Evolutionary conservation across 1,140 invertebrate species (phyloP).

Genomic region (Portunus trituberculatus): DNA sequence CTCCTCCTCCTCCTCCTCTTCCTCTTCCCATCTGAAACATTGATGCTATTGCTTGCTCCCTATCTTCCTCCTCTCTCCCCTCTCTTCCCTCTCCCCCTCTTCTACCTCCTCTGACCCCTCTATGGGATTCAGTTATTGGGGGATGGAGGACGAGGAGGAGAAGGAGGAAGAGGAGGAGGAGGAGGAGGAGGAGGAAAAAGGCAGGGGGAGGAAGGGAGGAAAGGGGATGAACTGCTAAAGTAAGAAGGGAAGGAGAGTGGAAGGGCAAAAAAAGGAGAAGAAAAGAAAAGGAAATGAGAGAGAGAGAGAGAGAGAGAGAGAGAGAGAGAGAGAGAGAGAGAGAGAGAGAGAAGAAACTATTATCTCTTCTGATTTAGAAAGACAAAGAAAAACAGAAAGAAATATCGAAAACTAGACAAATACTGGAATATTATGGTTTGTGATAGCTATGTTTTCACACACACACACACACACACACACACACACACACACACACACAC

Average conservation of each 20-base stretch:
- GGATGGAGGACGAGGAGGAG: neutral
- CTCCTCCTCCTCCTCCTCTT: neutral
- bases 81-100: neutral
- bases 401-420: neutral
- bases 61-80: neutral
- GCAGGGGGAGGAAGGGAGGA: neutral
- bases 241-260: neutral
- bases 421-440: no score
- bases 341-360: neutral
- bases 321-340: neutral
- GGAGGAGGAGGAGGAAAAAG: neutral
- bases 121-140: neutral
- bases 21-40: conserved; percentile 5
- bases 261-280: neutral
- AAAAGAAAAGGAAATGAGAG: neutral
- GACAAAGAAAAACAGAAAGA: neutral
- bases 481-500: neutral
- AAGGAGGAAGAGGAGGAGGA: neutral
- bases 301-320: neutral
- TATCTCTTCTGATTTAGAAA: no score
- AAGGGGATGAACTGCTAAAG: neutral
- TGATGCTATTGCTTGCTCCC: conserved; percentile 27
- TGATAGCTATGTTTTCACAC: neutral
- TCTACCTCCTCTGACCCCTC: neutral
- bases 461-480: conserved; percentile 7